Evolutionary conservation across 2,797 vertebrate species (phyloP).

Genomic region (Eospalax fontanierii): DNA sequence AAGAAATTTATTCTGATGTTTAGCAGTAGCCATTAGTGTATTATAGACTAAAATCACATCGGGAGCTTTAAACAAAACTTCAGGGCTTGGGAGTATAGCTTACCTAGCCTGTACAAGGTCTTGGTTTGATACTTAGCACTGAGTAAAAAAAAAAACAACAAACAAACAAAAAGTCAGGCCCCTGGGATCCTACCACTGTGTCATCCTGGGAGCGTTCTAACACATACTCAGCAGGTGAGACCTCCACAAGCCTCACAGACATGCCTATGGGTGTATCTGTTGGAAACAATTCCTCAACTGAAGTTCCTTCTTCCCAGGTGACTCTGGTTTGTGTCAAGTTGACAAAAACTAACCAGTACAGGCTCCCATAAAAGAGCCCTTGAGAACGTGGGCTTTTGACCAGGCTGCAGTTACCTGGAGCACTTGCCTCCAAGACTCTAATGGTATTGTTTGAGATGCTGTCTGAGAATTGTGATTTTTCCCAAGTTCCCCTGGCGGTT

Average conservation of each 20-base stretch:
- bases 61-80: neutral
- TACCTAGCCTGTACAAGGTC: neutral
- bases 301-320: too few relatives aligned
- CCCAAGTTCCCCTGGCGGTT: too few relatives aligned
- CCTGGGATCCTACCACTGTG: neutral
- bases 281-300: too few relatives aligned
- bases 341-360: too few relatives aligned
- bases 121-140: neutral
- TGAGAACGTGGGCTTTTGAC: too few relatives aligned
- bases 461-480: too few relatives aligned
- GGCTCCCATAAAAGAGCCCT: too few relatives aligned
- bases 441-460: too few relatives aligned
- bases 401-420: too few relatives aligned
- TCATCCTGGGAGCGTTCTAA: neutral
- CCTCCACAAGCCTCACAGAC: neutral
- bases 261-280: too few relatives aligned
- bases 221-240: neutral
- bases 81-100: neutral
- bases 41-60: neutral
- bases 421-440: too few relatives aligned
- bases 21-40: neutral
- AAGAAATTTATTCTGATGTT: conserved; percentile 8
- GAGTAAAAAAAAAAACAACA: neutral
- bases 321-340: too few relatives aligned
- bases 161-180: neutral